Evolutionary conservation across 2,888 invertebrate species (phyloP).

Genomic region (Ochropleura plecta): DNA sequence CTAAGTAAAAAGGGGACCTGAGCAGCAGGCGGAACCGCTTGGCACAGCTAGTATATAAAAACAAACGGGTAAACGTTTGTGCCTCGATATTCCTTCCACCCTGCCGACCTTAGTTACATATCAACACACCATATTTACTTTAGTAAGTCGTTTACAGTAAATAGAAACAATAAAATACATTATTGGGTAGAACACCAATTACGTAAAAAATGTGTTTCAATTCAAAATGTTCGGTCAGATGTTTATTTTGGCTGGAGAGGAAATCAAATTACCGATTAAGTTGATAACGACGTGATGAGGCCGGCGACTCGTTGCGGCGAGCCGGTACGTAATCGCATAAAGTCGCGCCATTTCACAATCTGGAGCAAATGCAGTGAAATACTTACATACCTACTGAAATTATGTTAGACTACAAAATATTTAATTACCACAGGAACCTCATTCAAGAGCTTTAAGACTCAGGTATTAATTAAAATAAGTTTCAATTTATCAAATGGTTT

Average conservation of each 20-base stretch:
- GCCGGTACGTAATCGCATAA: conserved; percentile 44
- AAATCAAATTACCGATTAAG: conserved; percentile 38
- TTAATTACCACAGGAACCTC: background rate
- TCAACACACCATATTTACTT: background rate
- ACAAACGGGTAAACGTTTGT: too few species aligned
- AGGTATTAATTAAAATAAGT: background rate
- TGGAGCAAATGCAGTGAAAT: conserved; percentile 13
- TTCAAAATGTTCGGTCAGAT: background rate
- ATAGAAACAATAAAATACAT: background rate
- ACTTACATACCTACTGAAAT: background rate
- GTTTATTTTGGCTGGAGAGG: conserved; percentile 8
- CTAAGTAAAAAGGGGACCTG: too few species aligned
- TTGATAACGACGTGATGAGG: conserved; percentile 42
- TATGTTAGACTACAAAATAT: background rate
- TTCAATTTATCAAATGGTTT: background rate
- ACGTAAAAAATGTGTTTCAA: background rate
- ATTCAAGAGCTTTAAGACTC: background rate
- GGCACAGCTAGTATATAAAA: too few species aligned
- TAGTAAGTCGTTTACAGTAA: background rate
- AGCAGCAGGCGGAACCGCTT: too few species aligned
- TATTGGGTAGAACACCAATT: background rate
- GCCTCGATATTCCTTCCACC: too few species aligned
- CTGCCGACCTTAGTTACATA: background rate
- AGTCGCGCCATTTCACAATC: conserved; percentile 49
- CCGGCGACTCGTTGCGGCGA: conserved; percentile 4